Evolutionary conservation across 2,888 invertebrate genomes (phyloP).

Genomic region (Lithophane socia): DNA sequence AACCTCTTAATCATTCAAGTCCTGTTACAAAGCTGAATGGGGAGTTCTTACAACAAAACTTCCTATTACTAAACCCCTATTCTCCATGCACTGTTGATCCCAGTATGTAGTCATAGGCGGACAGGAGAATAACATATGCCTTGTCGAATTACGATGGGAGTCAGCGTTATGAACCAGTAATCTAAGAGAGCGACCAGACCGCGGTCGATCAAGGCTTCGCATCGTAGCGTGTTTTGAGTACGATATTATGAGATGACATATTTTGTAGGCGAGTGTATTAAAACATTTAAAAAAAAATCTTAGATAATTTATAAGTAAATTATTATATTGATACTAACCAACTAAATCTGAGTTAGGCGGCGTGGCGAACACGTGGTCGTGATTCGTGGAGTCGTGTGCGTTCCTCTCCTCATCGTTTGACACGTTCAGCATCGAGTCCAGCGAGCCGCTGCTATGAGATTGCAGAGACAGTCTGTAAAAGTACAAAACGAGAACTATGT

Average conservation of each 20-base stretch:
- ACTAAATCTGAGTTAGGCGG: slow-evolving; percentile 81
- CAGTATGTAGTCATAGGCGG: background rate
- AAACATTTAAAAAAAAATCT: no score
- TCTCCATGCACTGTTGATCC: background rate
- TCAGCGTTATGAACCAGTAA: background rate
- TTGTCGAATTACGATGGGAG: background rate
- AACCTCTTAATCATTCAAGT: slow-evolving; percentile 19
- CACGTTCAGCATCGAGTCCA: slow-evolving; percentile 96
- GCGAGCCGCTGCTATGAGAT: slow-evolving; percentile 95
- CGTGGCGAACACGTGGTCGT: slow-evolving; percentile 82
- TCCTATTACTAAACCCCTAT: no score
- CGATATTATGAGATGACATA: background rate
- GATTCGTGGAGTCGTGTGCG: slow-evolving; percentile 83
- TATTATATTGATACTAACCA: slow-evolving; percentile 68
- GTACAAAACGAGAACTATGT: slow-evolving; percentile 6
- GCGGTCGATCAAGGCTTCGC: background rate
- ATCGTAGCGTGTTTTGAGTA: background rate
- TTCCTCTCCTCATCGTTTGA: slow-evolving; percentile 95
- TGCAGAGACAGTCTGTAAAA: slow-evolving; percentile 92
- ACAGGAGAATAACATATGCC: background rate
- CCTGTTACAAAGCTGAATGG: background rate
- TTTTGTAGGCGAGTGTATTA: background rate
- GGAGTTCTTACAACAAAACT: background rate
- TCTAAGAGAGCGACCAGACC: background rate
- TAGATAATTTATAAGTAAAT: background rate